Conservation (phyloP, 2,797 vertebrate genomes). For the Vespertilio murinus region DNA sequence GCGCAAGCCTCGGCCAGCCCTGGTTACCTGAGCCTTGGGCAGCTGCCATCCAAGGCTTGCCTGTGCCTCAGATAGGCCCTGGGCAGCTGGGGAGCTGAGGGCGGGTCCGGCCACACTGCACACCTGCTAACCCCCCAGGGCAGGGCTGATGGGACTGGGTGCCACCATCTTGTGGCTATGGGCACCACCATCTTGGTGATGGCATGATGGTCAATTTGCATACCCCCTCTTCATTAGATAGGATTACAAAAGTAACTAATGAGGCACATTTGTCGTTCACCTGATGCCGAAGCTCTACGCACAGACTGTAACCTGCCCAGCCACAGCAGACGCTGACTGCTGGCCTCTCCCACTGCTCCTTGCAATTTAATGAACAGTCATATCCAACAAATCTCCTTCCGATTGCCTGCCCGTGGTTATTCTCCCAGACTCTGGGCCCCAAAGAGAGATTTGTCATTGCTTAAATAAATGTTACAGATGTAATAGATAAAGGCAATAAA, state of each 20-base stretch:
- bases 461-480: constrained; percentile 85
- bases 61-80: too few species aligned
- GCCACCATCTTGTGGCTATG: too few species aligned
- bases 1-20: too few species aligned
- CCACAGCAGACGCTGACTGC: constrained; percentile 70
- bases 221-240: too few species aligned
- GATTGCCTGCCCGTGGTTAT: constrained; percentile 73
- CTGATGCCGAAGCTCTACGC: constrained; percentile 84
- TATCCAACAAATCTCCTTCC: constrained; percentile 83
- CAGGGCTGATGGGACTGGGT: too few species aligned
- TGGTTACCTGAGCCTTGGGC: too few species aligned
- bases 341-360: constrained; percentile 71
- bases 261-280: constrained; percentile 72
- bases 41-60: too few species aligned
- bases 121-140: too few species aligned
- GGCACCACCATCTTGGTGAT: too few species aligned
- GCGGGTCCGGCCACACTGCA: too few species aligned
- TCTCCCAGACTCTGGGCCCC: constrained; percentile 70
- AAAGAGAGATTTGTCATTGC: constrained; percentile 83
- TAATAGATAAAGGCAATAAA: constrained; percentile 82
- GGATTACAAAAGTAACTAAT: constrained; percentile 69
- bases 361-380: constrained; percentile 81
- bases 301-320: constrained; percentile 79
- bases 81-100: too few species aligned
- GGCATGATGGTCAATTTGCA: too few species aligned